Conservation (phyloP, 2,797 vertebrate species). For the Sandelia bainsii region DNA sequence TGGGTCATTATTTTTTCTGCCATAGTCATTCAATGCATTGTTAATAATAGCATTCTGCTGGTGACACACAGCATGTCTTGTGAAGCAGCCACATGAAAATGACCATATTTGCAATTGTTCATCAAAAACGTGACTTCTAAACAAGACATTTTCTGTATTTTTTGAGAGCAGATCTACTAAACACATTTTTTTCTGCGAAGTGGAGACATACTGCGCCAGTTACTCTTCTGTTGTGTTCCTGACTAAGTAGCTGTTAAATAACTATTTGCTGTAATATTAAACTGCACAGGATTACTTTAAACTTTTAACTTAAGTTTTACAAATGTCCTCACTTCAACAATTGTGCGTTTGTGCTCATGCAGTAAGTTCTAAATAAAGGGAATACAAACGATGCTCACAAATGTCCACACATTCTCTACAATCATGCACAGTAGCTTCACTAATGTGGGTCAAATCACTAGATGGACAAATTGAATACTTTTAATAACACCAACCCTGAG, state of each 20-base stretch:
- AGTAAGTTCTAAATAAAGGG: neutral
- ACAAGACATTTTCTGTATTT: too few relatives aligned
- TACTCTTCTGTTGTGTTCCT: too few relatives aligned
- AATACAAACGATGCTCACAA: constrained; percentile 17
- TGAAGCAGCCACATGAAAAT: too few relatives aligned
- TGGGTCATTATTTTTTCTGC: neutral
- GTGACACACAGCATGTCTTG: too few relatives aligned
- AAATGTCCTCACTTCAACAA: constrained; percentile 4
- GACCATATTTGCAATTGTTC: too few relatives aligned
- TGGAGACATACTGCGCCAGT: neutral
- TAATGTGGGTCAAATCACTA: constrained; percentile 18
- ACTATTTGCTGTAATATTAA: neutral
- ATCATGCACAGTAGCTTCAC: neutral
- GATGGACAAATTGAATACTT: constrained; percentile 5
- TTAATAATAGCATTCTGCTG: too few relatives aligned
- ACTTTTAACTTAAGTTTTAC: neutral
- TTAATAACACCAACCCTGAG: constrained; percentile 6
- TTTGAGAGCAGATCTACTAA: too few relatives aligned
- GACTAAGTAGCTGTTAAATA: neutral
- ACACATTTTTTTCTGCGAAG: too few relatives aligned
- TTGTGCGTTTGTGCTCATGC: neutral
- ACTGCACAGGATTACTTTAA: neutral
- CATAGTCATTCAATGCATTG: neutral
- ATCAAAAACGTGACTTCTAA: too few relatives aligned
- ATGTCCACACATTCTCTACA: neutral